Evolutionary conservation across 2,888 invertebrate genomes (phyloP), one percentile per base, ranked within the genome.

Genomic region (Brenthis hecate): DNA sequence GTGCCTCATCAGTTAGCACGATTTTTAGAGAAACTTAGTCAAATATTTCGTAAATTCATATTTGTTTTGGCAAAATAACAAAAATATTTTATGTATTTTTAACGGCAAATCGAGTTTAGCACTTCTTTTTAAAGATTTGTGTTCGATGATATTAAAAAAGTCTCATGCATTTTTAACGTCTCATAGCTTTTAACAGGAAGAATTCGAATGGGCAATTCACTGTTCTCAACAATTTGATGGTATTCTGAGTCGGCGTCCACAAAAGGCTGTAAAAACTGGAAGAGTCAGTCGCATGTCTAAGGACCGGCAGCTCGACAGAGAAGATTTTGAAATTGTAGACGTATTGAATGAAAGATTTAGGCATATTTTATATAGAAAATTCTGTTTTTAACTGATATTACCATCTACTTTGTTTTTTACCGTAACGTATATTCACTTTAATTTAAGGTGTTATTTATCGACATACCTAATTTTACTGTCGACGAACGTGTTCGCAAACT

Each of bases 261-360:
- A 74, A 74, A 74, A 70, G 64, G 57, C 54, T 63, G 69, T 68
- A 75, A 75, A 75, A 76, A 73, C 68, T 72, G 64, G 69, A 68
- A 71, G 65, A 71, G 68, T 66, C 61, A 65, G 71, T 71, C 69
- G 67, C 71, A 63, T 71, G 61, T 57, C 61, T 68, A 19, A 62
- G 57, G 32, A 0, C 65, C 23, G 61, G 23, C 54, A 54, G 65
- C 62, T 36, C 54, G 50, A 68, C 57, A 54, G 54, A 58, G 43
- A 58, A 54, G 32, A 53, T 28, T 61, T 71, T 57, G 13, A 55
- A 65, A 68, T 68, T 62, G 68, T 48, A 55, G 48, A 61, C 53
- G 56, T 47, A 47, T 51, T 6, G 32, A 53, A 51, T 14, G 13
- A 36, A 14, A 51, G 51, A n/a, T 51, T 51, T 51, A n/a, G 36